These are phyloP conservation scores for Neodiprion fabricii DNA, from an alignment of 1,140 invertebrate species.

Conservation along the genomic window DNA sequence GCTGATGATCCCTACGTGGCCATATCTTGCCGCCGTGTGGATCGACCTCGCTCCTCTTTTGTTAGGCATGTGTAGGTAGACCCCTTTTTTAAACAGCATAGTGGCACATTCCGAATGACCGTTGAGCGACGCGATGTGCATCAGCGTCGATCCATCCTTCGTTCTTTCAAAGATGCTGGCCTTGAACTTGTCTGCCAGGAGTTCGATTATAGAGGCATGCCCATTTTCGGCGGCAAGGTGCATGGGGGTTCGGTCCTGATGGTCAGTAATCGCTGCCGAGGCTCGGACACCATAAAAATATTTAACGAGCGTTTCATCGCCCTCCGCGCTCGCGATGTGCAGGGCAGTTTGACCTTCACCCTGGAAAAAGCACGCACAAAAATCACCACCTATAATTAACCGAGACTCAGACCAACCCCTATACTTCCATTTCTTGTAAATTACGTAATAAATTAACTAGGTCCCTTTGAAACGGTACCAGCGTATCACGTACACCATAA, in stretches of 20 bases:
- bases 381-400: too few species aligned
- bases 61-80: conserved; percentile 99
- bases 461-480: too few species aligned
- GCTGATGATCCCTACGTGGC: conserved; percentile 97
- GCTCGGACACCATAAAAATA: conserved; percentile 94
- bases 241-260: conserved; percentile 95
- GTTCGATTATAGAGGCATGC: conserved; percentile 93
- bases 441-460: too few species aligned
- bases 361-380: conserved; percentile 52
- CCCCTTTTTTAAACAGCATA: conserved; percentile 97
- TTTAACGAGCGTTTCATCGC: conserved; percentile 92
- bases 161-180: conserved; percentile 93
- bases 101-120: conserved; percentile 98
- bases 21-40: conserved; percentile 90
- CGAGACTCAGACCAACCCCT: neutral
- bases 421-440: too few species aligned
- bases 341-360: conserved; percentile 91
- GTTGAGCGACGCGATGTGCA: conserved; percentile 96
- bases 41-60: conserved; percentile 93
- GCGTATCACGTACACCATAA: too few species aligned
- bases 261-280: conserved; percentile 91
- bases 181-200: conserved; percentile 97
- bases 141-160: conserved; percentile 96
- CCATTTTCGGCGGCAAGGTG: conserved; percentile 97
- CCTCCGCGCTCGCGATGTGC: conserved; percentile 94